These are phyloP conservation scores for Eulimnadia texana DNA, from an alignment of 1,140 invertebrate species.

Conservation along the genomic window DNA sequence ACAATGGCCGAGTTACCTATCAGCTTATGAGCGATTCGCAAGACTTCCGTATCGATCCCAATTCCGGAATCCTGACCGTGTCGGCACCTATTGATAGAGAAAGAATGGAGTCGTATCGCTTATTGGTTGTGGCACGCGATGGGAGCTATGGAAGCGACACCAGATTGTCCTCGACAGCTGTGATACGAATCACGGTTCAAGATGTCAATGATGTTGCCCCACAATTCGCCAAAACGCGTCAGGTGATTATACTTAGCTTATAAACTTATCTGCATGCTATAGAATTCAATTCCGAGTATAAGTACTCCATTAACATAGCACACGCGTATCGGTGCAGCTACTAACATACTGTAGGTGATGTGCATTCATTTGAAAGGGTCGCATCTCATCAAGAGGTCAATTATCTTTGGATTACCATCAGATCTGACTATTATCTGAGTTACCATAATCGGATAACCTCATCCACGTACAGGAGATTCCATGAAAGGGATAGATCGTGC, in stretches of 20 bases:
- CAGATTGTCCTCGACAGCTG: conserved; percentile 50
- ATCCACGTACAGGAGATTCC: no score
- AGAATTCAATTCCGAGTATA: no score
- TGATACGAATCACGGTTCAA: conserved; percentile 58
- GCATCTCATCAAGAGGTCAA: no score
- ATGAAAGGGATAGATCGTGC: no score
- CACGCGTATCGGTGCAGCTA: no score
- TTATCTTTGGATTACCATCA: no score
- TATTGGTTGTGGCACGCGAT: conserved; percentile 69
- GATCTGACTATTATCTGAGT: no score
- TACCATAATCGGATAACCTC: no score
- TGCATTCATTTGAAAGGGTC: no score
- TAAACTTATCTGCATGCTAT: background rate
- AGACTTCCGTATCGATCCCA: conserved; percentile 67
- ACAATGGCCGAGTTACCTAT: conserved; percentile 67
- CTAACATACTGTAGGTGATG: no score
- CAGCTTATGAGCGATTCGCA: conserved; percentile 58
- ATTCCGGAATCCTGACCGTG: conserved; percentile 59
- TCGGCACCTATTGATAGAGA: conserved; percentile 67
- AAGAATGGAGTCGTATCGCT: conserved; percentile 59
- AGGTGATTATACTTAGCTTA: conserved; percentile 10
- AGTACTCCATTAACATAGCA: no score
- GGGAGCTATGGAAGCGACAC: conserved; percentile 31
- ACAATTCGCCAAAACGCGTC: conserved; percentile 37
- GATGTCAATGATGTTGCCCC: conserved; percentile 89